Percentiles rank a stretch among this genome's conserved stretches.
Conservation (phyloP, 64 coral and sea anemone species). For the Actinia equina region DNA sequence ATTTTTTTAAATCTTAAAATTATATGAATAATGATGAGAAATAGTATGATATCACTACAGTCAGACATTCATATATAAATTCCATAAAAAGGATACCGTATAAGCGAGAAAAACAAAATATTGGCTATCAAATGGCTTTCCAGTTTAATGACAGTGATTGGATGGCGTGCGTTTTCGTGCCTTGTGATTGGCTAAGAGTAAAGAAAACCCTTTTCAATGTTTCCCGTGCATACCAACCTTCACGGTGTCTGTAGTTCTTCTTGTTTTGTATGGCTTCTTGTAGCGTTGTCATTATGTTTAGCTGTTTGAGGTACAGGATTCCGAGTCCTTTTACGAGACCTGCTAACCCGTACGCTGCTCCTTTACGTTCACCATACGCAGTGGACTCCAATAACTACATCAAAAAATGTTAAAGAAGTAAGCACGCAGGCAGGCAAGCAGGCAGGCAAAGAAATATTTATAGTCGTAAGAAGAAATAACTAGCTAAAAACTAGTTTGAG, state of each 20-base stretch:
- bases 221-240: conserved; percentile 48
- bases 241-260: conserved; percentile 92
- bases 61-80: too few relatives aligned
- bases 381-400: conserved; percentile 81
- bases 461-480: too few relatives aligned
- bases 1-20: too few relatives aligned
- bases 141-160: too few relatives aligned
- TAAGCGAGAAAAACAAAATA: too few relatives aligned
- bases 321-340: conserved; percentile 91
- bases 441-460: not conserved
- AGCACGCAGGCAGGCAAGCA: not conserved
- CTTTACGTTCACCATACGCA: conserved; percentile 86
- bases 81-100: too few relatives aligned
- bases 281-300: conserved; percentile 90
- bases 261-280: conserved; percentile 99
- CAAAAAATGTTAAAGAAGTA: not conserved
- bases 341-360: conserved; percentile 90
- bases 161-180: not conserved
- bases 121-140: too few relatives aligned
- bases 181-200: not conserved
- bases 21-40: too few relatives aligned
- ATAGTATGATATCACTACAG: too few relatives aligned
- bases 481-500: too few relatives aligned
- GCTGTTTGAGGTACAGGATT: conserved; percentile 93
- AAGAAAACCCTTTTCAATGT: not conserved